Evolutionary conservation across 2,888 invertebrate species (phyloP), one percentile per base, ranked within the genome.

Genomic region (Rhagonycha lutea): DNA sequence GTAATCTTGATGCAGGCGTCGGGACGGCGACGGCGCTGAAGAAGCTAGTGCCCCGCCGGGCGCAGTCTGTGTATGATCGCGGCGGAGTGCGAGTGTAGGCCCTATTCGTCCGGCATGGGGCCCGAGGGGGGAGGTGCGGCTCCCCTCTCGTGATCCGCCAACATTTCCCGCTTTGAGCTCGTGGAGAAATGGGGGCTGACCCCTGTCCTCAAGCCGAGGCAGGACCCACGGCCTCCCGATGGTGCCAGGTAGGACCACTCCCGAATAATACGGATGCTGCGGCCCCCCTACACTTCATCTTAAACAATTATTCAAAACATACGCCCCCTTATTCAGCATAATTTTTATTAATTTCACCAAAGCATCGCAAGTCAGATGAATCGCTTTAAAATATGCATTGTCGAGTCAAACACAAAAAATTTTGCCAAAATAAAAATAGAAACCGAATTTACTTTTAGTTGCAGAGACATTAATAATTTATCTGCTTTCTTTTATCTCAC

Each of bases 141-240:
- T 90, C 90, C 90, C 90, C 90, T 90, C 90, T 90, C 90, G 89
- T 90, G 89, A 90, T 89, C 92, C 92, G 92, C 92, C 95, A 95
- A 94, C 95, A 96, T 96, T 97, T 96, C 96, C 94, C 96, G 96
- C 92, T 95, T 96, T 94, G 96, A 96, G 94, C 95, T 96, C 92
- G 94, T 96, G 91, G 96, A 96, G 92, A 95, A 96, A 96, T 96
- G 96, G 96, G 96, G 96, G 94, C 95, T 96, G 92, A 96, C 96
- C 94, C 96, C 96, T 94, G 96, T 96, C 94, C 95, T 96, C 93
- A 94, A 94, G 92, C 96, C 96, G 94, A 95, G 96, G 93, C 95
- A 95, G 94, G 95, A 96, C 92, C 94, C 94, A 89, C 89, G 91
- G 91, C 94, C 95, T 95, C 93, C 93, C 89, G 92, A 93, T 89